Evolutionary conservation across 2,113 vertebrate species (phyloP).

Genomic region (Aythya baeri): DNA sequence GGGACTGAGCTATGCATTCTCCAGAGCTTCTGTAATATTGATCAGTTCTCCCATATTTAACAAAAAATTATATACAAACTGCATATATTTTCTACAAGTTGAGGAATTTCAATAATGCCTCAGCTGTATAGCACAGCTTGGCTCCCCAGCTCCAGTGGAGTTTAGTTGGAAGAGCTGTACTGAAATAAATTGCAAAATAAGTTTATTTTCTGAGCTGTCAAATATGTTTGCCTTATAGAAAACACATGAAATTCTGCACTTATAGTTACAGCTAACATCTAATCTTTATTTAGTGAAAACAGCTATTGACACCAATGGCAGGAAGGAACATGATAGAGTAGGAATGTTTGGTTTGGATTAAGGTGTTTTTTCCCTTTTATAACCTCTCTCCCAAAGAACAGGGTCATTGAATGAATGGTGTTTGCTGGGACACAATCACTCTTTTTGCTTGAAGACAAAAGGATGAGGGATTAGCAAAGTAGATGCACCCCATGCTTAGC

Average conservation of each 20-base stretch:
- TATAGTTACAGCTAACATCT: neutral
- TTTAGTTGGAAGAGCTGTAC: neutral
- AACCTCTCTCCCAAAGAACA: neutral
- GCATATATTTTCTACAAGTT: neutral
- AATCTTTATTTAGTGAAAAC: neutral
- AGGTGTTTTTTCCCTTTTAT: neutral
- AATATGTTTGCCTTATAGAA: neutral
- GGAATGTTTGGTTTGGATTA: slow-evolving; percentile 35
- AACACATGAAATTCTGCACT: neutral
- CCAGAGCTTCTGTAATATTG: neutral
- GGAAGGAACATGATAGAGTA: neutral
- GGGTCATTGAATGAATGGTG: neutral
- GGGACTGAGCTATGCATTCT: neutral
- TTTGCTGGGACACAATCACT: neutral
- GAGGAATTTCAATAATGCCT: neutral
- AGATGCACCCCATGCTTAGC: neutral
- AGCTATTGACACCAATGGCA: neutral
- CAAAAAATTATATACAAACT: neutral
- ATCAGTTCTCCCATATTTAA: neutral
- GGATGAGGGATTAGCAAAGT: neutral
- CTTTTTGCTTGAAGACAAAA: neutral
- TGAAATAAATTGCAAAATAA: neutral
- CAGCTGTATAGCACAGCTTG: neutral
- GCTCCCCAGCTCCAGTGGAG: neutral
- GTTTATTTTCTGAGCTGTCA: neutral